Evolutionary conservation across 2,113 vertebrate genomes (phyloP).

Genomic region (Sinocyclocheilus anshuiensis): DNA sequence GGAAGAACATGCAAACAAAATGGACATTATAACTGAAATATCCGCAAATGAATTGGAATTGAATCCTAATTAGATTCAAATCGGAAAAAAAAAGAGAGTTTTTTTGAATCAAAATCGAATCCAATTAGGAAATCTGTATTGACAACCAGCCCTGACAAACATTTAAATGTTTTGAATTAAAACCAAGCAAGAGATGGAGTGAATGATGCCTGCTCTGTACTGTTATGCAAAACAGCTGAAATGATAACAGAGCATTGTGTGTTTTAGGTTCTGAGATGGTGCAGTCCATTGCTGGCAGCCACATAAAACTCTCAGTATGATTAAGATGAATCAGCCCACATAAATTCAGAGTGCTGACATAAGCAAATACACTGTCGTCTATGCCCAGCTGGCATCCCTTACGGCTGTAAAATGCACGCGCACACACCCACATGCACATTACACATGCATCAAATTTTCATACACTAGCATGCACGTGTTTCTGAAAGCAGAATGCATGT

Average conservation of each 20-base stretch:
- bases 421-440: not conserved
- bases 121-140: not conserved
- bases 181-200: not conserved
- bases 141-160: not conserved
- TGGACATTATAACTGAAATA: not conserved
- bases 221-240: not conserved
- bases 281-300: not conserved
- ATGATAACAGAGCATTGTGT: conserved; percentile 12
- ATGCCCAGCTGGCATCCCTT: conserved; percentile 17
- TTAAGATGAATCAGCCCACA: conserved; percentile 44
- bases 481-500: conserved; percentile 1
- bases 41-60: not conserved
- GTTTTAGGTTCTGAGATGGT: conserved; percentile 12
- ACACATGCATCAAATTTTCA: conserved; percentile 31
- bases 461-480: not conserved
- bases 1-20: not conserved
- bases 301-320: conserved; percentile 22
- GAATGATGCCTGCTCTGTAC: not conserved
- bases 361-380: conserved; percentile 26
- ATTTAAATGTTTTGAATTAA: not conserved
- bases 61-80: not conserved
- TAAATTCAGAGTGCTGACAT: conserved; percentile 43
- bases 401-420: not conserved
- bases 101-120: not conserved
- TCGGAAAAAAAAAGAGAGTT: not conserved